phyloP scores from a whole-genome alignment of 2,113 vertebrate species.

The Myrmophylax atrothorax region DNA sequence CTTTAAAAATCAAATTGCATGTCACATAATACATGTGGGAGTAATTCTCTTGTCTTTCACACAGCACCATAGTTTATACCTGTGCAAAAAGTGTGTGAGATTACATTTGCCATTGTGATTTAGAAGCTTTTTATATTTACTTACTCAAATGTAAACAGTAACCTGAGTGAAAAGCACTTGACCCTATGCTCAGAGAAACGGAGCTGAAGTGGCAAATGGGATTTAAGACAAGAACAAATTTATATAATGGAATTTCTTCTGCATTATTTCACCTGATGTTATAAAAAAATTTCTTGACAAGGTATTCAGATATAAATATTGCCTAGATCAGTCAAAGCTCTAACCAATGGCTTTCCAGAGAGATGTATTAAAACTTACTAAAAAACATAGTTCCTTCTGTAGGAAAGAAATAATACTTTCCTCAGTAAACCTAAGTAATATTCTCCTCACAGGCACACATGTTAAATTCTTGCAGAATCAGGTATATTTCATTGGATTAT shows the following conservation, averaged over 20 bases:
- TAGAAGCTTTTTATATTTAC: conserved; percentile 26
- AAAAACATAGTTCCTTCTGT: conserved; percentile 17
- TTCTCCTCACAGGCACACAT: conserved; percentile 22
- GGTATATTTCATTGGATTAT: conserved; percentile 39
- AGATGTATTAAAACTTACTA: conserved; percentile 37
- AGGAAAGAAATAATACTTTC: conserved; percentile 33
- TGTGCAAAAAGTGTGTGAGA: not conserved
- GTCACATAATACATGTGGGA: not conserved
- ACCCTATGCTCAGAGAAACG: conserved; percentile 7
- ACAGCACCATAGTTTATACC: not conserved
- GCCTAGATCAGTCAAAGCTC: not conserved
- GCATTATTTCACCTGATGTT: not conserved
- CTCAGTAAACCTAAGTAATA: conserved; percentile 33
- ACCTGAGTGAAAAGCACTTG: conserved; percentile 5
- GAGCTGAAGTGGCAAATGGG: conserved; percentile 17
- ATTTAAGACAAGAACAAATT: conserved; percentile 51
- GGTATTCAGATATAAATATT: not conserved
- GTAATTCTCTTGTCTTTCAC: not conserved
- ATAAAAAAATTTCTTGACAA: not conserved
- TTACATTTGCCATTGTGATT: not conserved
- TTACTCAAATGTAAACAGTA: conserved; percentile 46
- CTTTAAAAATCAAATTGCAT: not conserved
- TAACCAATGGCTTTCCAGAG: conserved; percentile 29
- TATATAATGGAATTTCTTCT: conserved; percentile 1
- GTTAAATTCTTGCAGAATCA: conserved; percentile 13